These are phyloP conservation scores for Pseudochirops corinnae DNA, from an alignment of 2,797 vertebrate genomes.

Conservation along the genomic window DNA sequence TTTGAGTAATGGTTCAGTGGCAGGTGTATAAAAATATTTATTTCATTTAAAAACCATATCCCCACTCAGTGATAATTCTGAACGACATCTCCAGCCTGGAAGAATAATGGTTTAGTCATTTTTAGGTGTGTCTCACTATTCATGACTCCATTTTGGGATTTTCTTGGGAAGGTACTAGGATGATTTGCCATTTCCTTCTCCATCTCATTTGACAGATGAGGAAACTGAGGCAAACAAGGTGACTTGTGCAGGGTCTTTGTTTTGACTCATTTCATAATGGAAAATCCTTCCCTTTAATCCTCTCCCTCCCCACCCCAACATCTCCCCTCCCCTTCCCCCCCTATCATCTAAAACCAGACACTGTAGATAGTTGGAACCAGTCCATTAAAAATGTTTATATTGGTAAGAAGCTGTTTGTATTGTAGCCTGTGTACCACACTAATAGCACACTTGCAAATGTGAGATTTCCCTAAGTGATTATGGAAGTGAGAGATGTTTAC, in stretches of 20 bases:
- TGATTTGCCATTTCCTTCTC: background rate
- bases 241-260: background rate
- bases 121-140: background rate
- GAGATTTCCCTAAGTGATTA: slow-evolving; percentile 65
- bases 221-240: background rate
- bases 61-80: background rate
- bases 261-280: background rate
- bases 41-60: slow-evolving; percentile 23
- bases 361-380: slow-evolving; percentile 14
- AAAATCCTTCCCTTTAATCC: background rate
- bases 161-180: background rate
- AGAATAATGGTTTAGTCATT: background rate
- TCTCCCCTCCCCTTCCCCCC: background rate
- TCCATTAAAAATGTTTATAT: slow-evolving; percentile 67
- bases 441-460: slow-evolving; percentile 56
- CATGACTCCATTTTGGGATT: background rate
- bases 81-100: slow-evolving; percentile 17
- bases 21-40: background rate
- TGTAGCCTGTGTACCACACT: slow-evolving; percentile 30
- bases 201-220: background rate
- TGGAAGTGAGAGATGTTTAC: slow-evolving; percentile 39
- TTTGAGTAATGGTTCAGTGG: slow-evolving; percentile 27
- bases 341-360: slow-evolving; percentile 37
- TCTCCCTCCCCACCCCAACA: background rate
- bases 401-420: slow-evolving; percentile 63